phyloP scores from a whole-genome alignment of 2,888 invertebrate species.

The Dexiosoma caninum region DNA sequence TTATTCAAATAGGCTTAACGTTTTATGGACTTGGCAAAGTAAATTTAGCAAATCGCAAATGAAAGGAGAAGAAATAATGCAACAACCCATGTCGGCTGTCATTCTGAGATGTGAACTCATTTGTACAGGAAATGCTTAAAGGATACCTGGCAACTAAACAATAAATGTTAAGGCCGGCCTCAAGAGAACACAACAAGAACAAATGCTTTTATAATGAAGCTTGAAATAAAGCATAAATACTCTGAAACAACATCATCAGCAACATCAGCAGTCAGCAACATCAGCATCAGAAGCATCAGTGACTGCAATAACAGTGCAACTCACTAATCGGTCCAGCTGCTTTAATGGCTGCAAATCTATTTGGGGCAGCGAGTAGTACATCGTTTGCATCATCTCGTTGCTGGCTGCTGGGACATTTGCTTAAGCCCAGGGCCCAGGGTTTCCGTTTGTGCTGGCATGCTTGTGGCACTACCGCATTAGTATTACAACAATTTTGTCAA shows the following conservation, averaged over 20 bases:
- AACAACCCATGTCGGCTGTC: conserved; percentile 64
- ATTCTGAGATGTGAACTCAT: conserved; percentile 68
- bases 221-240: conserved; percentile 58
- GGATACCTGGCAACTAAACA: conserved; percentile 58
- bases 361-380: conserved; percentile 6
- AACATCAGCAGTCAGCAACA: background rate
- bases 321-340: background rate
- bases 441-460: background rate
- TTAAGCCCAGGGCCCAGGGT: background rate
- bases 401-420: background rate
- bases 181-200: conserved; percentile 29
- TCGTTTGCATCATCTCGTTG: background rate
- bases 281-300: background rate
- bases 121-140: conserved; percentile 67
- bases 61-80: conserved; percentile 10
- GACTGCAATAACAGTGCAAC: background rate
- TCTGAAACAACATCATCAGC: conserved; percentile 46
- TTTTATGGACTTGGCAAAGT: conserved; percentile 10
- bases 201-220: conserved; percentile 56
- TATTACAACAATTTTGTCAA: conserved; percentile 66
- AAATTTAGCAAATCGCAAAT: conserved; percentile 6
- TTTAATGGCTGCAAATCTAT: conserved; percentile 6
- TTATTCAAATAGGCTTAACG: conserved; percentile 38
- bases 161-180: conserved; percentile 37
- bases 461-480: conserved; percentile 59